Evolutionary conservation across 2,113 vertebrate species (phyloP).

Genomic region (Dermatemys mawii): DNA sequence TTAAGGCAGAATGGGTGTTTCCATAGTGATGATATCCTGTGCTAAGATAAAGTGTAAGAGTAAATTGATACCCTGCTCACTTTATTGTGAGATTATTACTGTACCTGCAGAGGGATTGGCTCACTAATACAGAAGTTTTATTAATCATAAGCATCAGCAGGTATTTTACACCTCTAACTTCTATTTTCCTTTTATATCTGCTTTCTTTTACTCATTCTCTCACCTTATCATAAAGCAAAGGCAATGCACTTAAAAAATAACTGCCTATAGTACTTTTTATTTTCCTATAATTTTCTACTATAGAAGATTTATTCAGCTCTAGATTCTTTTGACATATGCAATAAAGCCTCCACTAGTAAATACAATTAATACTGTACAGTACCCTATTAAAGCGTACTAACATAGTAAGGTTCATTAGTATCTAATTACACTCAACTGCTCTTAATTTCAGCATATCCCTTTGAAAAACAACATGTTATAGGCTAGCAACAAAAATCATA

Average conservation of each 20-base stretch:
- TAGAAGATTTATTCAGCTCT: constrained; percentile 58
- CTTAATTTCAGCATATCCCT: constrained; percentile 21
- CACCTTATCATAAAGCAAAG: constrained; percentile 45
- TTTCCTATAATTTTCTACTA: constrained; percentile 52
- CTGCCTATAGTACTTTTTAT: constrained; percentile 29
- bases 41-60: not conserved
- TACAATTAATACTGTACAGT: not conserved
- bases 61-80: not conserved
- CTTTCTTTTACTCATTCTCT: constrained; percentile 30
- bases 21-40: not conserved
- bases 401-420: constrained; percentile 48
- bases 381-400: constrained; percentile 47
- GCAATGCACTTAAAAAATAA: constrained; percentile 30
- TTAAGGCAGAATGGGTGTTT: not conserved
- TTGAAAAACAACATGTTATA: not conserved
- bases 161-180: not conserved
- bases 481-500: constrained; percentile 22
- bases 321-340: constrained; percentile 58
- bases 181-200: not conserved
- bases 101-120: not conserved
- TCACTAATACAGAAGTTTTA: not conserved
- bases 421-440: not conserved
- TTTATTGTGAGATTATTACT: not conserved
- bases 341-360: constrained; percentile 61
- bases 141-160: not conserved